Conservation (phyloP, 2,888 invertebrate species). For the Trachelus tabidus region DNA sequence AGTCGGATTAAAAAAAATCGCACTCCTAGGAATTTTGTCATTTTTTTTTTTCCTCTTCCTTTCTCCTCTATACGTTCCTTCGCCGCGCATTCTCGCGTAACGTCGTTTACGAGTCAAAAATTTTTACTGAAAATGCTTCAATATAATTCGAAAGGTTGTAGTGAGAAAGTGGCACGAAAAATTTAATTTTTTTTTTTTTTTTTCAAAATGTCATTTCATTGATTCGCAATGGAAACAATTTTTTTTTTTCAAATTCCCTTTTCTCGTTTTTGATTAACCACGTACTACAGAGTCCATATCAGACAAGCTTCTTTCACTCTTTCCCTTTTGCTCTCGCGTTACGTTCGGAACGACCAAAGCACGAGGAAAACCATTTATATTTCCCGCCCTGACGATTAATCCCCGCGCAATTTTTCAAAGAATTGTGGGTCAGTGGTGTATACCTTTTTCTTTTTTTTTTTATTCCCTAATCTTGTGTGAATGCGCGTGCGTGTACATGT, state of each 20-base stretch:
- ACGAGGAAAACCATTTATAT: too few species aligned
- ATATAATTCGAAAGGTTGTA: constrained; percentile 40
- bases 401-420: too few species aligned
- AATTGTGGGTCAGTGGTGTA: background rate
- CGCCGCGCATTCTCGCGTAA: too few species aligned
- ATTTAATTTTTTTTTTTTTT: constrained; percentile 6
- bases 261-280: background rate
- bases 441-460: background rate
- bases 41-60: constrained; percentile 2
- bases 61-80: background rate
- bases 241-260: background rate
- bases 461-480: background rate
- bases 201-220: background rate
- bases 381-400: too few species aligned
- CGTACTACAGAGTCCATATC: background rate
- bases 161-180: constrained; percentile 47
- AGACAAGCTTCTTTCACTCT: too few species aligned
- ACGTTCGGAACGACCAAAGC: too few species aligned
- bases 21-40: background rate
- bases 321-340: too few species aligned
- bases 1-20: too few species aligned
- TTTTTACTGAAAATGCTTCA: background rate
- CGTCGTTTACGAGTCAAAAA: background rate
- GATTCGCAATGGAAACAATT: background rate
- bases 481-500: too few species aligned